These are phyloP conservation scores for Aleiodes sp. DNA, from an alignment of 1,140 invertebrate species.

Conservation along the genomic window DNA sequence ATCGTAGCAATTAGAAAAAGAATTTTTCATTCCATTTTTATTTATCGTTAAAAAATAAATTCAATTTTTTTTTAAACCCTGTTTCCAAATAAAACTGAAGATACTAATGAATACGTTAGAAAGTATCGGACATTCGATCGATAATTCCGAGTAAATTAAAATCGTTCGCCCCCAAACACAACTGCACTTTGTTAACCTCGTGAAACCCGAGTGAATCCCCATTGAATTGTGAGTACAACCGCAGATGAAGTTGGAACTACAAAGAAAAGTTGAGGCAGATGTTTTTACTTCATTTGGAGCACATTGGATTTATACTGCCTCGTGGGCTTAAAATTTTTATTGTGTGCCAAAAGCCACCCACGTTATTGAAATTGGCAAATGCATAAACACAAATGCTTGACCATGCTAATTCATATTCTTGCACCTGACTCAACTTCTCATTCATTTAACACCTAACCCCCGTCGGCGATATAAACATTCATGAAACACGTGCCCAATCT, in stretches of 20 bases:
- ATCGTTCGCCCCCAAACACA: too few species aligned
- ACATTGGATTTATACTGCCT: too few species aligned
- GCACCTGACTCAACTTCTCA: slow-evolving; percentile 57
- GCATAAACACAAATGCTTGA: slow-evolving; percentile 34
- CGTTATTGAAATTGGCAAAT: slow-evolving; percentile 43
- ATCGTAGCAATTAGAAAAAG: too few species aligned
- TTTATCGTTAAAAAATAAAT: too few species aligned
- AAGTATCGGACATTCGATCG: not conserved
- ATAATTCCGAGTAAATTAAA: not conserved
- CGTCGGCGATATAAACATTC: slow-evolving; percentile 48
- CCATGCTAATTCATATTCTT: slow-evolving; percentile 61
- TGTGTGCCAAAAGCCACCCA: slow-evolving; percentile 38
- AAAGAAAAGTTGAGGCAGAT: not conserved
- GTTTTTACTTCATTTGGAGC: not conserved
- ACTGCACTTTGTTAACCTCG: too few species aligned
- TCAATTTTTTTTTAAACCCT: too few species aligned
- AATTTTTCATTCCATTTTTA: too few species aligned
- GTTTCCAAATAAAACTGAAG: not conserved
- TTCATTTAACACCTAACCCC: slow-evolving; percentile 60
- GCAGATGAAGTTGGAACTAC: not conserved
- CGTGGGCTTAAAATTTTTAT: slow-evolving; percentile 49
- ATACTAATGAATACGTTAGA: not conserved
- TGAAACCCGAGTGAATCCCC: not conserved
- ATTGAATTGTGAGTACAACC: not conserved
- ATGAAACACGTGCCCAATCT: slow-evolving; percentile 8